These are phyloP conservation scores for Cryptoprocta ferox DNA, from an alignment of 2,797 vertebrate genomes.

Conservation along the genomic window DNA sequence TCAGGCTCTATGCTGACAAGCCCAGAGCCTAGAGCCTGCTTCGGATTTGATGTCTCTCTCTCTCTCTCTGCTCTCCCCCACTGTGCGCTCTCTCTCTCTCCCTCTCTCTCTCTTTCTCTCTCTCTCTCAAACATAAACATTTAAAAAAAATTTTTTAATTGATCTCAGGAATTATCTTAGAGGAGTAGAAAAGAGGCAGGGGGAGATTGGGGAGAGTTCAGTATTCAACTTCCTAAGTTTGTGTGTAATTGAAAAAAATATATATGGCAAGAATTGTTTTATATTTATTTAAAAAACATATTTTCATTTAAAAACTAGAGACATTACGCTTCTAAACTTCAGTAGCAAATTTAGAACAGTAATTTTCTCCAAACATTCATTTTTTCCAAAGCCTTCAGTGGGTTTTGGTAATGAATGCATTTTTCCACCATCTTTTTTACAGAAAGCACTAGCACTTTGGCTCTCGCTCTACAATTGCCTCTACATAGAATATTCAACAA, in stretches of 20 bases:
- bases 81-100: too few relatives aligned
- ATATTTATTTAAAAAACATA: slow-evolving; percentile 15
- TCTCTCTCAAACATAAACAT: too few relatives aligned
- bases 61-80: too few relatives aligned
- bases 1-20: too few relatives aligned
- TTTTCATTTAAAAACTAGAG: slow-evolving; percentile 14
- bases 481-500: slow-evolving; percentile 54
- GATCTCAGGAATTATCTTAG: not conserved
- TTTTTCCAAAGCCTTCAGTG: slow-evolving; percentile 49
- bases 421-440: slow-evolving; percentile 61
- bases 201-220: not conserved
- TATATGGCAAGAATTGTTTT: not conserved
- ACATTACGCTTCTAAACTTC: not conserved
- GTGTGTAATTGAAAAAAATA: not conserved
- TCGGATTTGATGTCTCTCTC: too few relatives aligned
- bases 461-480: slow-evolving; percentile 48
- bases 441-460: slow-evolving; percentile 50
- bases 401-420: slow-evolving; percentile 60
- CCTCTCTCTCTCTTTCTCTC: too few relatives aligned
- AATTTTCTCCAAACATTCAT: slow-evolving; percentile 60
- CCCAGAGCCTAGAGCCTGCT: too few relatives aligned
- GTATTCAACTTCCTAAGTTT: not conserved
- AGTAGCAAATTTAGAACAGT: slow-evolving; percentile 43
- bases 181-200: not conserved
- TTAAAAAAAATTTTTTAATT: not conserved